Evolutionary conservation across 2,797 vertebrate genomes (phyloP), one percentile per base, ranked within the genome.

Genomic region (Novumbra hubbsi): DNA sequence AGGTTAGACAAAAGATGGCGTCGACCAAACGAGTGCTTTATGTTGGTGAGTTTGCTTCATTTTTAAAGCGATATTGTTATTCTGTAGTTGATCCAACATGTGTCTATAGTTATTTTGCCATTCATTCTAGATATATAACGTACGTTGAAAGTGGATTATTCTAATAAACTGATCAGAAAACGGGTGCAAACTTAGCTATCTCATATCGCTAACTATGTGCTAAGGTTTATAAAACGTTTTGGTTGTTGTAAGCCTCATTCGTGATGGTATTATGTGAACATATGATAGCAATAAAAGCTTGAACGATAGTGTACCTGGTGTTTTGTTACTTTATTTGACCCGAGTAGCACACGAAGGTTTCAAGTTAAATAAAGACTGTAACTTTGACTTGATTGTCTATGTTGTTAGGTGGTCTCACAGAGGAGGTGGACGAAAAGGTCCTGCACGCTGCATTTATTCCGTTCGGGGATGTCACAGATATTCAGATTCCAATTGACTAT

Each of bases 401-500:
- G 52, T 73, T 73, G 2, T 70, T 87, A 98, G 97, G 97, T 64
- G 97, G 97, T 1, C 89, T 98, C 52, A 96, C 98, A 0, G 97
- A 98, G 73, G 98, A 99, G 82, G 98, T 98, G 85, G 98, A 98
- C 14, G 96, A 98, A 90, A 97, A 97, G 78, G 96, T 98, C 0
- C 86, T 98, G 30, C 97, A 98, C 74, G 98, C 98, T 0, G 97
- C 97, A 0, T 99, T 98, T 74, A 98, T 98, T 81, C 98, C 97
- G 0, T 98, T 98, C 79, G 98, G 97, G 19, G 97, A 98, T 86
- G 90, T 98, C 78, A 96, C 94, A 45, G 97, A 98, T 89, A 98
- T 98, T 90, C 98, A 99, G 92, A 98, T 98, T 78, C 97, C 97
- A 0, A 89, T 98, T 78, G 97, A 99, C 88, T 99, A 98, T 93